Percentiles rank a stretch among this genome's conserved stretches.
Conservation (phyloP, 2,113 vertebrate species). For the Phalacrocorax aristotelis region DNA sequence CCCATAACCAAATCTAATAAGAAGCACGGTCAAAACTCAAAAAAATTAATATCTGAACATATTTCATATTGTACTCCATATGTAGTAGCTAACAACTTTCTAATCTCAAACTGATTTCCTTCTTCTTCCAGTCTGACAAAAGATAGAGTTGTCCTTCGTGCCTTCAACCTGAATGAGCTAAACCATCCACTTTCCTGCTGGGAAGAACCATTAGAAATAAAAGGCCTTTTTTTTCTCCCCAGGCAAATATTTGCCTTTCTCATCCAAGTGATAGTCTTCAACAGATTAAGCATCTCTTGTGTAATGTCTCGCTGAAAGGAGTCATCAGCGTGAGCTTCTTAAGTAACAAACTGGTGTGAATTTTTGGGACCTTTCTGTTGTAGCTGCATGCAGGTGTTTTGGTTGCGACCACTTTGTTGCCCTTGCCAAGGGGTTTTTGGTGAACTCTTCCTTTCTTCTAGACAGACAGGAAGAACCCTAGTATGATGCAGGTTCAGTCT, state of each 20-base stretch:
- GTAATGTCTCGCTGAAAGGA: not conserved
- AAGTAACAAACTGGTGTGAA: not conserved
- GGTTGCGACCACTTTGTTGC: not conserved
- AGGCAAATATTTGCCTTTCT: slow-evolving; percentile 12
- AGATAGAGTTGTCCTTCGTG: not conserved
- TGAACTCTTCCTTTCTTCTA: not conserved
- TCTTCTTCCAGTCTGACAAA: not conserved
- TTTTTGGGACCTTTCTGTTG: not conserved
- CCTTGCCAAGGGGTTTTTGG: not conserved
- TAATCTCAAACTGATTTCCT: not conserved
- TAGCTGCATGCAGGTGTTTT: not conserved
- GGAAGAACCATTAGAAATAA: not conserved
- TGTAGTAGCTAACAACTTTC: not conserved
- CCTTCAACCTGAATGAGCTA: not conserved
- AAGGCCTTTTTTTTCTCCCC: not conserved
- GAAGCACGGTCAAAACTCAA: not conserved
- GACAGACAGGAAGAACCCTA: not conserved
- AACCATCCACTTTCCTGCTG: slow-evolving; percentile 35
- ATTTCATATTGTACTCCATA: not conserved
- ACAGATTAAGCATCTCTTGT: not conserved
- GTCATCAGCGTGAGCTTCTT: not conserved
- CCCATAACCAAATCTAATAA: not conserved
- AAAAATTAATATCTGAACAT: not conserved
- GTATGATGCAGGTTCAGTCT: not conserved
- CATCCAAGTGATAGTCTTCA: not conserved